phyloP scores from a whole-genome alignment of 2,113 vertebrate genomes.

The Catharus fuscescens region DNA sequence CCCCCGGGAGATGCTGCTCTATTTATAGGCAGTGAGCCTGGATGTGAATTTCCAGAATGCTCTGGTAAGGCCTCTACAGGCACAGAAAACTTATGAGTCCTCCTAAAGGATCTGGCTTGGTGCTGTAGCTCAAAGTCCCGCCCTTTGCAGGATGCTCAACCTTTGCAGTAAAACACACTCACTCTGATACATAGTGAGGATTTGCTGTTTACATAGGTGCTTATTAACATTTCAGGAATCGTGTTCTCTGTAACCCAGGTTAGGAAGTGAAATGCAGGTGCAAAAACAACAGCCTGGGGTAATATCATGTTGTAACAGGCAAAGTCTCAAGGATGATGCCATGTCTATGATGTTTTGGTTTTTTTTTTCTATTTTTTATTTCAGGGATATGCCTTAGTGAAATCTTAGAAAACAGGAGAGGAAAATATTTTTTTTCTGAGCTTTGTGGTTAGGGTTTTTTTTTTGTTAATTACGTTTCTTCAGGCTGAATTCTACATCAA shows the following conservation, averaged over 20 bases:
- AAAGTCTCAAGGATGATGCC: constrained; percentile 34
- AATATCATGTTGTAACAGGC: constrained; percentile 8
- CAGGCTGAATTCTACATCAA: constrained; percentile 22
- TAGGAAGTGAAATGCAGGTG: constrained; percentile 60
- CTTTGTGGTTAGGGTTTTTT: neutral
- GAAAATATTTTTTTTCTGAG: neutral
- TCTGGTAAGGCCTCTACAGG: neutral
- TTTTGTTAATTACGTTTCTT: constrained; percentile 17
- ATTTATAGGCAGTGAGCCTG: neutral
- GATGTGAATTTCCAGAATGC: constrained; percentile 53
- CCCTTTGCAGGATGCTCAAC: accelerated
- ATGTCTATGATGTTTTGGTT: neutral
- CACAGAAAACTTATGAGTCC: neutral
- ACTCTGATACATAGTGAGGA: neutral
- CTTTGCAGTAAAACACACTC: neutral
- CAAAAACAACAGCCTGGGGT: constrained; percentile 58
- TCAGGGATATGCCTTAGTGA: neutral
- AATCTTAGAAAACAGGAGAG: neutral
- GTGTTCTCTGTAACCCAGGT: constrained; percentile 21
- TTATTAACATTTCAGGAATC: constrained; percentile 28
- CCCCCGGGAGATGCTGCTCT: constrained; percentile 36
- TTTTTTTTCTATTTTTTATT: neutral
- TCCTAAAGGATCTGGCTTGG: neutral
- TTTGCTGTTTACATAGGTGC: constrained; percentile 39
- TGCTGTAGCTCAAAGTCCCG: neutral